Base-by-base conservation (phyloP, 2,797 vertebrate genomes). In the Trematomus bernacchii region DNA sequence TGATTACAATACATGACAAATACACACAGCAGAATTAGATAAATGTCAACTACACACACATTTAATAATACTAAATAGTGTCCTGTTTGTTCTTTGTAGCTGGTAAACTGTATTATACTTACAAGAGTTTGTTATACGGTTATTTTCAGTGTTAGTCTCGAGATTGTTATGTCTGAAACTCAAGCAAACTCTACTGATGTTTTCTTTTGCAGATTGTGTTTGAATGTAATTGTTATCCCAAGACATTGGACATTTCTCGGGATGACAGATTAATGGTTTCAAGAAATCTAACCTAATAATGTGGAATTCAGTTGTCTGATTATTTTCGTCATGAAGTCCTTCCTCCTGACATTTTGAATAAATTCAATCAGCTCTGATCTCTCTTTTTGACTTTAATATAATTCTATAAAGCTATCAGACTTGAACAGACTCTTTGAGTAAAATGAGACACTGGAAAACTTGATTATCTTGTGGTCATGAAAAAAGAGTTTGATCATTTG, bases 131-230 rank as follows among this genome's bases (percentile, higher is more conserved):
- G 15, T 69, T 11, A 19, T 77, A 16, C 68, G 61, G 51, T 15
- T 16, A 73, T 79, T 73, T 74, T 2, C 23, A 18, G 5, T 4
- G 1, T 16, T 23, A 15, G 19, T 63, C 59, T 30, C 1, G 3
- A 59, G 58, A 69, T 73, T 60, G 46, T 58, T 21, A 59, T 19
- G 47, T 16, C 10, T 43, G 65, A 27, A 74, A 15, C n/a, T 10
- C 23, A 59, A 40, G 60, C 21, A 62, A 73, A 76, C 54, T 48
- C 54, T 67, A 46, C 2, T 5, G 12, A 6, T 71, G 42, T 1
- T 42, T 54, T 52, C 79, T 23, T 19, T 65, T 46, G 40, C 53
- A 71, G 30, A 68, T 40, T 58, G 37, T 71, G 18, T 78, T 72
- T 64, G 23, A 46, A 63, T 66, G 50, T 15, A 46, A 60, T 51